These are phyloP conservation scores for Agrotis ipsilon DNA, from an alignment of 2,888 invertebrate genomes.

Conservation along the genomic window DNA sequence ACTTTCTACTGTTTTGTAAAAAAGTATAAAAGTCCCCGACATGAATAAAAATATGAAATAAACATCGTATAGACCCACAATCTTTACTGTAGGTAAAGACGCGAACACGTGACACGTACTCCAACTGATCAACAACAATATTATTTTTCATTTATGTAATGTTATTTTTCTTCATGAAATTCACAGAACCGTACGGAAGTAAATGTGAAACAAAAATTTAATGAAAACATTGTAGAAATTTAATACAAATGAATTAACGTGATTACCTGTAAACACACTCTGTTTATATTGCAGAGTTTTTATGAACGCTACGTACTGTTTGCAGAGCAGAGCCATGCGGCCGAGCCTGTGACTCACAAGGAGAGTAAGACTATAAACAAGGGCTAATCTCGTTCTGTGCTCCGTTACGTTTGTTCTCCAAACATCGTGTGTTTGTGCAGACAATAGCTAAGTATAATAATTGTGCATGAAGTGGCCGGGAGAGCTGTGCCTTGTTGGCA, in stretches of 20 bases:
- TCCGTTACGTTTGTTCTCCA: slow-evolving; percentile 87
- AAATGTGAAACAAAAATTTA: slow-evolving; percentile 1
- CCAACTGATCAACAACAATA: slow-evolving; percentile 22
- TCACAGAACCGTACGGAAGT: neutral
- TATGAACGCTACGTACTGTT: slow-evolving; percentile 5
- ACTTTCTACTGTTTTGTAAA: neutral
- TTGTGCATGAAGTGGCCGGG: slow-evolving; percentile 84
- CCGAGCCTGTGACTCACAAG: slow-evolving; percentile 59
- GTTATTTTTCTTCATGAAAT: slow-evolving; percentile 36
- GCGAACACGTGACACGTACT: neutral
- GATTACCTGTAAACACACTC: slow-evolving; percentile 26
- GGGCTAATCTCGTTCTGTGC: slow-evolving; percentile 85
- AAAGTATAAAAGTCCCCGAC: neutral
- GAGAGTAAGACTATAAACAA: slow-evolving; percentile 80
- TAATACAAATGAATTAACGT: slow-evolving; percentile 38
- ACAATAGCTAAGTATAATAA: slow-evolving; percentile 90
- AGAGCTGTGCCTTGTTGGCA: slow-evolving; percentile 83
- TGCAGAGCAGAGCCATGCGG: slow-evolving; percentile 37
- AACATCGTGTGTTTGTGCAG: slow-evolving; percentile 85
- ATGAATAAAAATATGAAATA: slow-evolving; percentile 1
- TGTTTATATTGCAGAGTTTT: slow-evolving; percentile 30
- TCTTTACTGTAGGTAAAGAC: neutral
- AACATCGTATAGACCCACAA: neutral
- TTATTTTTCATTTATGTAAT: slow-evolving; percentile 24
- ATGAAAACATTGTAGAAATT: slow-evolving; percentile 34